Percentiles rank a stretch among this genome's conserved stretches.
phyloP scores from a whole-genome alignment of 2,888 invertebrate species.

The Gymnosoma rotundatum region DNA sequence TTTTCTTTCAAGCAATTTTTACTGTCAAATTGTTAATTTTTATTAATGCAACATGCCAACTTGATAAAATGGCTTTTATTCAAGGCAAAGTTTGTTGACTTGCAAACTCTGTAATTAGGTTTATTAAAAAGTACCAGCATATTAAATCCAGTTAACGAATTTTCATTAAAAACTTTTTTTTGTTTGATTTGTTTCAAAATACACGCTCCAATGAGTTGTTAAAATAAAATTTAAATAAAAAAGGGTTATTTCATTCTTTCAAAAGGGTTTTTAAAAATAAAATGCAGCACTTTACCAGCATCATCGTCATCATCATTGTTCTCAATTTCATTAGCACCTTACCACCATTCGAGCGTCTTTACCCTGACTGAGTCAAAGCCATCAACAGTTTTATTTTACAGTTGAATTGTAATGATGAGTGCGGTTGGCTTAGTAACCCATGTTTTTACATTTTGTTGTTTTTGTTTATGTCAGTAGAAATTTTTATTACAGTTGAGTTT shows the following conservation, averaged over 20 bases:
- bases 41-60: slow-evolving; percentile 44
- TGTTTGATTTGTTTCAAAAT: slow-evolving; percentile 53
- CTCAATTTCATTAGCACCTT: slow-evolving; percentile 23
- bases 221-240: neutral
- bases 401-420: slow-evolving; percentile 59
- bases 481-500: slow-evolving; percentile 28
- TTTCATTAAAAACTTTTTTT: slow-evolving; percentile 47
- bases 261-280: slow-evolving; percentile 28
- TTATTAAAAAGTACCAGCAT: slow-evolving; percentile 43
- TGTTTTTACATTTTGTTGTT: slow-evolving; percentile 43
- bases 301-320: slow-evolving; percentile 7
- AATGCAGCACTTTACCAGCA: slow-evolving; percentile 36
- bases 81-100: slow-evolving; percentile 46
- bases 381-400: slow-evolving; percentile 30
- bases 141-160: slow-evolving; percentile 35
- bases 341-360: slow-evolving; percentile 1
- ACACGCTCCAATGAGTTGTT: slow-evolving; percentile 43
- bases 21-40: slow-evolving; percentile 44
- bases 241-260: neutral
- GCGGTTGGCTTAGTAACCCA: slow-evolving; percentile 69
- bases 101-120: slow-evolving; percentile 35
- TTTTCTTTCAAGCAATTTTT: slow-evolving; percentile 9
- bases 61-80: slow-evolving; percentile 33
- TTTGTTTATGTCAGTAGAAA: slow-evolving; percentile 30
- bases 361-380: neutral